These are phyloP conservation scores for Prunella strophiata DNA, from an alignment of 2,797 vertebrate species.

Conservation along the genomic window DNA sequence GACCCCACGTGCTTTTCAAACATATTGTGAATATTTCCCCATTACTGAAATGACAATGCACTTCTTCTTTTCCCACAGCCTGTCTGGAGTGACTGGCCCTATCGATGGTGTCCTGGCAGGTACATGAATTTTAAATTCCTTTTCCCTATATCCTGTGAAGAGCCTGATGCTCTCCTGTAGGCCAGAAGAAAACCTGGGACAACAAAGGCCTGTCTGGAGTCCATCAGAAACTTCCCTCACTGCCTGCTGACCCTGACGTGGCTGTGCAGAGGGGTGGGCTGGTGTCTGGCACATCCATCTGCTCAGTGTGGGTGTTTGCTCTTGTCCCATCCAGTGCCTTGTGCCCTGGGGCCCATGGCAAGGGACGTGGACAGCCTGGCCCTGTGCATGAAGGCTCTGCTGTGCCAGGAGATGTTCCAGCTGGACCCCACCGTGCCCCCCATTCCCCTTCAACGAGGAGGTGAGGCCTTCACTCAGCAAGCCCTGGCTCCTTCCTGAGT, in stretches of 20 bases:
- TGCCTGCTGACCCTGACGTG: rapidly evolving
- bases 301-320: neutral
- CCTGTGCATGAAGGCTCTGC: constrained; percentile 83
- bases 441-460: constrained; percentile 82
- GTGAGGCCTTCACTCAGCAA: constrained; percentile 55
- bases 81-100: constrained; percentile 7
- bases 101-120: constrained; percentile 43
- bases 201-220: neutral
- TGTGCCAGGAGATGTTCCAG: constrained; percentile 83
- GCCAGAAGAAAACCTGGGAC: neutral
- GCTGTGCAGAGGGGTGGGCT: neutral
- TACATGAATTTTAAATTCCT: neutral
- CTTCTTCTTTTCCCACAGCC: constrained; percentile 5
- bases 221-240: neutral
- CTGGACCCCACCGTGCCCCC: constrained; percentile 84
- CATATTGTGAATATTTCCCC: neutral
- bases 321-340: constrained; percentile 4
- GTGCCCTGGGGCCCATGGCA: constrained; percentile 76
- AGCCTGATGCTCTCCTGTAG: neutral
- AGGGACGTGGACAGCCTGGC: constrained; percentile 85
- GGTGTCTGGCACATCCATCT: neutral
- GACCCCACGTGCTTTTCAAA: neutral
- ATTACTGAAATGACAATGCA: neutral
- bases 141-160: neutral
- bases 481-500: neutral